Conservation (phyloP, 2,113 vertebrate species). For the Tichodroma muraria region DNA sequence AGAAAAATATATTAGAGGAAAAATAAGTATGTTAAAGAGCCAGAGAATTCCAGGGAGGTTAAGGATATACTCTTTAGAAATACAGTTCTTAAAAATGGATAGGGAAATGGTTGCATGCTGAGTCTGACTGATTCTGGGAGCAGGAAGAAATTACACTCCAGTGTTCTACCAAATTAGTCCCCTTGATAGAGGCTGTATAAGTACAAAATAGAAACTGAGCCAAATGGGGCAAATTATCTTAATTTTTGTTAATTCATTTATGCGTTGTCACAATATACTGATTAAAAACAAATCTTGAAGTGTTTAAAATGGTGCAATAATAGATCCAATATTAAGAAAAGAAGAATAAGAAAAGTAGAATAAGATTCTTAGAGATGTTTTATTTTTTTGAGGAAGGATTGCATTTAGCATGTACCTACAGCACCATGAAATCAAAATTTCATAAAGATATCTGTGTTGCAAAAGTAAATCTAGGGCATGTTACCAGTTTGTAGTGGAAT, state of each 20-base stretch:
- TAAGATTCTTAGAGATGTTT: not conserved
- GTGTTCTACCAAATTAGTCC: not conserved
- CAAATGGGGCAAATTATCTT: not conserved
- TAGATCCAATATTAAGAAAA: not conserved
- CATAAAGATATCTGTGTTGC: not conserved
- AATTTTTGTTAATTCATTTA: not conserved
- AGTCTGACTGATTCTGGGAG: not conserved
- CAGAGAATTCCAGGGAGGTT: not conserved
- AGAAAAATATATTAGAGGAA: not conserved
- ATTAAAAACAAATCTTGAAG: not conserved
- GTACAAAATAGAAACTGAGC: not conserved
- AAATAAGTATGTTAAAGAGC: not conserved
- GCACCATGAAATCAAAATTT: not conserved
- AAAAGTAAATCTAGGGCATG: not conserved
- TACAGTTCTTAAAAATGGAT: not conserved
- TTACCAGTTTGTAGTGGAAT: not conserved
- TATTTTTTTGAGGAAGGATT: not conserved
- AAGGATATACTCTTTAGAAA: not conserved
- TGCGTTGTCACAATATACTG: not conserved
- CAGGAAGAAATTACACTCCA: not conserved
- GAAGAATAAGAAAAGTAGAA: not conserved
- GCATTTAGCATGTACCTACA: not conserved
- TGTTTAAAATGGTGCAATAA: not conserved
- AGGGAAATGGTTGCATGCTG: not conserved
- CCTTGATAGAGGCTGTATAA: not conserved